These are phyloP conservation scores for Blastobasis lacticolella DNA, from an alignment of 2,888 invertebrate species.

Conservation along the genomic window DNA sequence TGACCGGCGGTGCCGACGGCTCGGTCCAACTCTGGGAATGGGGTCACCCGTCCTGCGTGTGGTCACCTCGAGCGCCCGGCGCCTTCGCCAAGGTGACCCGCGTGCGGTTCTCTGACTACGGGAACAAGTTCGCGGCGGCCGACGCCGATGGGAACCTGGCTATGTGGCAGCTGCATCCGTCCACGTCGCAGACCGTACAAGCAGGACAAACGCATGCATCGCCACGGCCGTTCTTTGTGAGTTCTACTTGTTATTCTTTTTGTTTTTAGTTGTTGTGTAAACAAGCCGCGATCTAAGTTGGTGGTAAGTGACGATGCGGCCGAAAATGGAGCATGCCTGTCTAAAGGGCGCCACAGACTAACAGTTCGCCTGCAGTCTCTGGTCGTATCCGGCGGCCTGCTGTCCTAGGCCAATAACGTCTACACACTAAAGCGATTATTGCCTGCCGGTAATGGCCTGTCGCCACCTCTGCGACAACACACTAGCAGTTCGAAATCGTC, in stretches of 20 bases:
- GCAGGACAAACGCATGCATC: constrained; percentile 73
- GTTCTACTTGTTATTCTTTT: constrained; percentile 43
- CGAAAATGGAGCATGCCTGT: too few species aligned
- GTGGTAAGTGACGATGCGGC: too few species aligned
- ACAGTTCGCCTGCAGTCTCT: too few species aligned
- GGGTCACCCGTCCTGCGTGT: constrained; percentile 94
- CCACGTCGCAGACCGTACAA: constrained; percentile 63
- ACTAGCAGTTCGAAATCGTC: too few species aligned
- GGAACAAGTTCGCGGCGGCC: constrained; percentile 98
- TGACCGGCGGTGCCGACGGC: constrained; percentile 96
- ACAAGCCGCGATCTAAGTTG: too few species aligned
- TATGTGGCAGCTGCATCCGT: constrained; percentile 92
- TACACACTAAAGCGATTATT: too few species aligned
- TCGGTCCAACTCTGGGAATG: constrained; percentile 98
- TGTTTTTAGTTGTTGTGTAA: neutral
- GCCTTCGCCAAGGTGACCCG: constrained; percentile 96
- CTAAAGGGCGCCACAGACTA: too few species aligned
- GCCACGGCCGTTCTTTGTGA: constrained; percentile 88
- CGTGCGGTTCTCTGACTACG: constrained; percentile 96
- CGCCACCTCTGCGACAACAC: too few species aligned
- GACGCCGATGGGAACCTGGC: constrained; percentile 98
- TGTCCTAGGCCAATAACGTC: too few species aligned
- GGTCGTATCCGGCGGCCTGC: too few species aligned
- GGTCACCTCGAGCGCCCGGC: constrained; percentile 92
- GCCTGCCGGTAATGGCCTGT: too few species aligned